Percentiles rank a stretch among this genome's conserved stretches.
phyloP scores from a whole-genome alignment of 2,113 vertebrate species.

The Gulo gulo region DNA sequence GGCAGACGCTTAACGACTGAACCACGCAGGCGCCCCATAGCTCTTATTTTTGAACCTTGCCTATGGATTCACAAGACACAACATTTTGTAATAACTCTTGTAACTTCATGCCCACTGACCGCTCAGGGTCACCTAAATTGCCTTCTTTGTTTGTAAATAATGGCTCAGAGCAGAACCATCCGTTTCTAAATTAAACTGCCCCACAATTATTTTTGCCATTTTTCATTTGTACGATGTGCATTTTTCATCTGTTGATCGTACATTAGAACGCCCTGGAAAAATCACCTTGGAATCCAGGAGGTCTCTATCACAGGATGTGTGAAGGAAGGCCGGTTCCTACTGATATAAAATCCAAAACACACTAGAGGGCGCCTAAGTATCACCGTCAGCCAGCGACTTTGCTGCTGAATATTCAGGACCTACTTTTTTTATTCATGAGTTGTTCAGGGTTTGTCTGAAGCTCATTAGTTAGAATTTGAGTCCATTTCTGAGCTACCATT shows the following conservation, averaged over 20 bases:
- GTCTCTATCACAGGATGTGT: neutral
- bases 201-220: neutral
- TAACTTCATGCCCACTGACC: neutral
- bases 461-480: slow-evolving; percentile 70
- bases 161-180: neutral
- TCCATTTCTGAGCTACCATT: slow-evolving; percentile 66
- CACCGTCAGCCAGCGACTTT: neutral
- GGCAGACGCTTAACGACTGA: no score
- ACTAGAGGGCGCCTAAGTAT: slow-evolving; percentile 78
- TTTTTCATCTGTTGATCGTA: neutral
- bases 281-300: neutral
- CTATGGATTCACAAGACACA: neutral
- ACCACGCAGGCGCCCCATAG: no score
- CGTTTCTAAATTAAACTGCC: neutral
- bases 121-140: neutral
- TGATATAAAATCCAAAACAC: slow-evolving; percentile 35
- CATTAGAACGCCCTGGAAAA: neutral
- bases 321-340: neutral
- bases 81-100: neutral
- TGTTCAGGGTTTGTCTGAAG: slow-evolving; percentile 62
- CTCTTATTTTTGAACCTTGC: neutral
- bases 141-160: neutral
- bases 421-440: slow-evolving; percentile 40
- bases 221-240: neutral
- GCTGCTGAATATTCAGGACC: slow-evolving; percentile 19